phyloP scores from a whole-genome alignment of 2,797 vertebrate species.

The Pelobates cultripes region DNA sequence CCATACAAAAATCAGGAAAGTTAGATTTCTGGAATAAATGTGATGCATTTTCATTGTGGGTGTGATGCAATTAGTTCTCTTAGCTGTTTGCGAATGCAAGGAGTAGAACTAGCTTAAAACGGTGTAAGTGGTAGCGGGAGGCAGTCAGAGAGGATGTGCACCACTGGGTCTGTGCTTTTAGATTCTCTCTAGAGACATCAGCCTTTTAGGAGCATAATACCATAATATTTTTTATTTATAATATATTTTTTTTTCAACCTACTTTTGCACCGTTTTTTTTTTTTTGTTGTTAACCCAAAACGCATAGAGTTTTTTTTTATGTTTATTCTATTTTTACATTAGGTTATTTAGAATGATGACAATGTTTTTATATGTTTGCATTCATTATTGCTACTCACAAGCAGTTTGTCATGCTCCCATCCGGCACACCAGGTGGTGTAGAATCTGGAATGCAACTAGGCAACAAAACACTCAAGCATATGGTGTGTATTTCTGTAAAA shows the following conservation, averaged over 20 bases:
- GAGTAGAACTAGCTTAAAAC: neutral
- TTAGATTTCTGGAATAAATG: no score
- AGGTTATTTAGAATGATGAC: neutral
- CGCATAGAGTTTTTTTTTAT: neutral
- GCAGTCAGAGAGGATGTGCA: neutral
- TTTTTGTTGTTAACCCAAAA: neutral
- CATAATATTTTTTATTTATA: constrained; percentile 24
- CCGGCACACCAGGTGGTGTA: no score
- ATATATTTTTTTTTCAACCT: constrained; percentile 8
- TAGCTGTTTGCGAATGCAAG: neutral
- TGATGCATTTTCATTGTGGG: no score
- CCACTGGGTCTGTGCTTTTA: neutral
- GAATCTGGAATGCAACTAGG: no score
- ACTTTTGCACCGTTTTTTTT: neutral
- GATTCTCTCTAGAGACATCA: neutral
- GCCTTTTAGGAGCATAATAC: neutral
- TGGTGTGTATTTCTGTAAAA: no score
- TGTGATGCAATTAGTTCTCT: neutral
- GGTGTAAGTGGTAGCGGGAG: neutral
- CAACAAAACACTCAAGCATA: no score
- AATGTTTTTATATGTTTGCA: neutral
- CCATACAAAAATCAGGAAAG: no score
- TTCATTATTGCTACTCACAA: no score
- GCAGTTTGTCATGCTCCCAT: no score
- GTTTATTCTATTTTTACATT: neutral